These are phyloP conservation scores for Hydrozoanthus tunicans DNA, from an alignment of 64 coral and sea anemone genomes.

Conservation along the genomic window DNA sequence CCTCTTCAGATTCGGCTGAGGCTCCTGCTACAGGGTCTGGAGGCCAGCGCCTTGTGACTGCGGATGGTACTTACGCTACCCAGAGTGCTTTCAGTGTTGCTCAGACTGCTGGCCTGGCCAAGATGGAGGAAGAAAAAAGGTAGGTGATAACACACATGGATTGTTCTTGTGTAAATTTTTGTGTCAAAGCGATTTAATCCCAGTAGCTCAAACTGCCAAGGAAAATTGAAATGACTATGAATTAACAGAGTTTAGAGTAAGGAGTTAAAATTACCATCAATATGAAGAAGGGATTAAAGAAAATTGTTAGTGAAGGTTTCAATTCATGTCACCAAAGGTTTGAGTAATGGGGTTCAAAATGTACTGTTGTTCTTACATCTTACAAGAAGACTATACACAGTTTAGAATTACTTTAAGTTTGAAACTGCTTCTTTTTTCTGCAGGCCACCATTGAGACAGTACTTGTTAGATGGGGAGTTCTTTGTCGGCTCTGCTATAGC, in stretches of 20 bases:
- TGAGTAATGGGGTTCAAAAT: background rate
- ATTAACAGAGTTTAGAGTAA: too few species aligned
- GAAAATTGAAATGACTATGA: too few species aligned
- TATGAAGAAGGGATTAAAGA: too few species aligned
- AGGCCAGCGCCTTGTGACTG: slow-evolving; percentile 85
- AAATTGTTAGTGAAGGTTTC: too few species aligned
- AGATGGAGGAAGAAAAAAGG: slow-evolving; percentile 83
- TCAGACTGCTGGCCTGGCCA: slow-evolving; percentile 71
- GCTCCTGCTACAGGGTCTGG: slow-evolving; percentile 17
- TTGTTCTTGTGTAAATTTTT: too few species aligned
- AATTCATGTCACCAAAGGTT: too few species aligned
- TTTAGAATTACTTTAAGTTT: background rate
- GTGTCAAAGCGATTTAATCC: too few species aligned
- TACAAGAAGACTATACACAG: too few species aligned
- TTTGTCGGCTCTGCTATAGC: slow-evolving; percentile 96
- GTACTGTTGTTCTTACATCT: background rate
- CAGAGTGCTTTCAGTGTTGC: slow-evolving; percentile 90
- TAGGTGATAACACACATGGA: background rate
- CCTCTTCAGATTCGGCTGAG: slow-evolving; percentile 13
- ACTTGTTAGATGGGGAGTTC: slow-evolving; percentile 96
- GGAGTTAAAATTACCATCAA: too few species aligned
- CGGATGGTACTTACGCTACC: slow-evolving; percentile 97
- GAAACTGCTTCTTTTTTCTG: background rate
- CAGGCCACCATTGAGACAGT: slow-evolving; percentile 97
- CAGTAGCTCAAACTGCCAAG: too few species aligned